A percentile compares a stretch with the other conserved stretches of the same genome.
These are phyloP conservation scores for Microcebus tavaratra DNA, from an alignment of 2,113 vertebrate species.

Conservation along the genomic window DNA sequence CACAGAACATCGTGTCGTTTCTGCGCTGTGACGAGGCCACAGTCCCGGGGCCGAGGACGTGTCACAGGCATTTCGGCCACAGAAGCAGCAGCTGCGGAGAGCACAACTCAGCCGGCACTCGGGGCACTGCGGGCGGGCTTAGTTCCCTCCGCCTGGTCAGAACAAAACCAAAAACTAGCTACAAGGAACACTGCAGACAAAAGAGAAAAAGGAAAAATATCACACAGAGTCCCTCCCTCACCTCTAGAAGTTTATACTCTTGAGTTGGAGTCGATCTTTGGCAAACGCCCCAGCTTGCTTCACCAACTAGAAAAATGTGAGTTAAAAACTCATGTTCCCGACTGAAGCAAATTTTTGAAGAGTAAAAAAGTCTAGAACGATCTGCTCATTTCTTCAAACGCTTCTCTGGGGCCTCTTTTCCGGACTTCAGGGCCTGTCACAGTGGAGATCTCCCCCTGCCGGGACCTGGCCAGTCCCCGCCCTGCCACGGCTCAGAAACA, in stretches of 20 bases:
- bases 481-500: not conserved
- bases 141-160: not conserved
- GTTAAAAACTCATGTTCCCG: not conserved
- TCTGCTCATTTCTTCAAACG: accelerated
- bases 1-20: not conserved
- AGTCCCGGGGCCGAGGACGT: accelerated
- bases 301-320: not conserved
- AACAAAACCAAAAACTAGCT: not conserved
- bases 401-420: not conserved
- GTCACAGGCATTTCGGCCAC: not conserved
- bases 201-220: not conserved
- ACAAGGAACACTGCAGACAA: not conserved
- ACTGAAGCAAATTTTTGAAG: not conserved
- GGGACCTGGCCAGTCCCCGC: accelerated
- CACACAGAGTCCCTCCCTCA: too few species aligned
- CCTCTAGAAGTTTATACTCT: not conserved
- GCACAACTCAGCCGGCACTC: not conserved
- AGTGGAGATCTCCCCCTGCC: not conserved
- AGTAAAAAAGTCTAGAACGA: not conserved
- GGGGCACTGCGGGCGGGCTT: accelerated
- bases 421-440: accelerated
- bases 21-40: not conserved
- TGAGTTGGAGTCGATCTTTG: not conserved
- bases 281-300: not conserved
- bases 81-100: accelerated